phyloP scores from a whole-genome alignment of 2,113 vertebrate genomes.

The Solenodon paradoxus region DNA sequence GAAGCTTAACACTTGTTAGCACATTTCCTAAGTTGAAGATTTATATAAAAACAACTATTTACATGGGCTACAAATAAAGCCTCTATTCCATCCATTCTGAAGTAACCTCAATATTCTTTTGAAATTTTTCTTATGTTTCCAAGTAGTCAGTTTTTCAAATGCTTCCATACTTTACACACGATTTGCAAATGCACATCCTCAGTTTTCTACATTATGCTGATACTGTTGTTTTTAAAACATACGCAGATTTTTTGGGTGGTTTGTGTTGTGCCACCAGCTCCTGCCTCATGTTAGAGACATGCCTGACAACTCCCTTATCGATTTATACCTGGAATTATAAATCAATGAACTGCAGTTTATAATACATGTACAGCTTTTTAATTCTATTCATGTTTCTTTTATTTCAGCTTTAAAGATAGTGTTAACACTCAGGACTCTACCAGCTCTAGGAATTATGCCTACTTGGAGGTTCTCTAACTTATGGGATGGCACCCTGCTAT shows the following conservation, averaged over 20 bases:
- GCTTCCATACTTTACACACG: not conserved
- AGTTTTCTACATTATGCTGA: not conserved
- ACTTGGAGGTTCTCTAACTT: not conserved
- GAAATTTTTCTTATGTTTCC: not conserved
- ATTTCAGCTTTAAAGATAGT: slow-evolving; percentile 31
- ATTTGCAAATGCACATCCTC: not conserved
- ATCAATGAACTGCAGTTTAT: not conserved
- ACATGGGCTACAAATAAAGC: not conserved
- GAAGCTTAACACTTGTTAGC: not conserved
- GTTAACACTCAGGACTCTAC: not conserved
- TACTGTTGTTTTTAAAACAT: not conserved
- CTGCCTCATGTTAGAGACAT: not conserved
- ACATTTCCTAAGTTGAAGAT: not conserved
- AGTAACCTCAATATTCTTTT: slow-evolving; percentile 25
- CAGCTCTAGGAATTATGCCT: not conserved
- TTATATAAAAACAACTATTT: not conserved
- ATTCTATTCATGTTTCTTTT: not conserved
- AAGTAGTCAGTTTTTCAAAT: slow-evolving; percentile 28
- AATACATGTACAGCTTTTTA: not conserved
- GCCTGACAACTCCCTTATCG: not conserved
- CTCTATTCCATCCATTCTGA: not conserved
- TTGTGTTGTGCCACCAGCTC: not conserved
- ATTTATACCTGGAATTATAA: not conserved
- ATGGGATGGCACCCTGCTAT: not conserved
- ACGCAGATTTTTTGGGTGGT: not conserved